Evolutionary conservation across 2,113 vertebrate genomes (phyloP).

Genomic region (Tylochromis polylepis): DNA sequence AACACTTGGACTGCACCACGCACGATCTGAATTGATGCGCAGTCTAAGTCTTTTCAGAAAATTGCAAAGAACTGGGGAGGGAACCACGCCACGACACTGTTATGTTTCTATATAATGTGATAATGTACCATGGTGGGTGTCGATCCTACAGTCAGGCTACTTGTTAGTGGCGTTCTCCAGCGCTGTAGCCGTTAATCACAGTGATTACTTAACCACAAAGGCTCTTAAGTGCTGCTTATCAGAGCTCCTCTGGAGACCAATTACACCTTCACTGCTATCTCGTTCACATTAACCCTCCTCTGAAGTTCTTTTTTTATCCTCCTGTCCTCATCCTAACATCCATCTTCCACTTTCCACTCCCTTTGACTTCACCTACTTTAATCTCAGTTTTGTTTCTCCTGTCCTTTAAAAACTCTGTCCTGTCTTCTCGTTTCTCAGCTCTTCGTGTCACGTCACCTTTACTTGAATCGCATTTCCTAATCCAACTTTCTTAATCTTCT

Average conservation of each 20-base stretch:
- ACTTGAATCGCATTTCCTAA: background rate
- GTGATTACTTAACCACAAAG: slow-evolving; percentile 51
- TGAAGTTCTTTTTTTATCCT: background rate
- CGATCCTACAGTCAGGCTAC: background rate
- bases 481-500: background rate
- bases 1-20: background rate
- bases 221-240: slow-evolving; percentile 56
- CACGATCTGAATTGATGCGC: background rate
- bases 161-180: background rate
- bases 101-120: background rate
- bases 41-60: background rate
- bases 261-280: slow-evolving; percentile 25
- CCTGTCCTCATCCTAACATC: background rate
- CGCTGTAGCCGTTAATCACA: slow-evolving; percentile 32
- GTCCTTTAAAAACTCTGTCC: background rate
- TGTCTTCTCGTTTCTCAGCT: background rate
- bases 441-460: background rate
- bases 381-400: background rate
- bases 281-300: background rate
- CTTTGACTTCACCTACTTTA: background rate
- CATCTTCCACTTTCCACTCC: background rate
- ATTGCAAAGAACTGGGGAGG: background rate
- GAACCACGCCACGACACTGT: background rate
- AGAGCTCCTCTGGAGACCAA: slow-evolving; percentile 39
- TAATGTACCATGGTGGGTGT: background rate